Conservation (phyloP, 2,888 invertebrate genomes). For the Heliconius sara region DNA sequence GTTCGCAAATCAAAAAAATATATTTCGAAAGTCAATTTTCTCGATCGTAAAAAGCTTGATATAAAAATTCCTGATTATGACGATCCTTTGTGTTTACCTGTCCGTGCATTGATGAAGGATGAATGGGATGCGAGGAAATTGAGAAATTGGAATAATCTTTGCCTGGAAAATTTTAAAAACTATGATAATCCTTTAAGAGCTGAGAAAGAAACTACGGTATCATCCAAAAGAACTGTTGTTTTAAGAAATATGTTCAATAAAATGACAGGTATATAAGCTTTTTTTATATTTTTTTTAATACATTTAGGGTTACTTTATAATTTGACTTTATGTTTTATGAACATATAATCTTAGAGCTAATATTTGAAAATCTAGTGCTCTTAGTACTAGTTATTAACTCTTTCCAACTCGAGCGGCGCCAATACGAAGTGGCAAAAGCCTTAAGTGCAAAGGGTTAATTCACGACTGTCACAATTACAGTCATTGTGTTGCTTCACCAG, state of each 20-base stretch:
- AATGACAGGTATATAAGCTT: constrained; percentile 56
- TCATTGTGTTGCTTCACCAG: background rate
- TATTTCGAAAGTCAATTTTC: constrained; percentile 32
- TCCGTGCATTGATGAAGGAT: constrained; percentile 60
- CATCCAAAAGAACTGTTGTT: constrained; percentile 65
- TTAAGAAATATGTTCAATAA: constrained; percentile 68
- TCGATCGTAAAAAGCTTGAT: constrained; percentile 55
- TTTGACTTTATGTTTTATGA: background rate
- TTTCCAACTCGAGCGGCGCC: too few relatives aligned
- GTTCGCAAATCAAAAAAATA: constrained; percentile 31
- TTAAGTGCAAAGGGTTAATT: background rate
- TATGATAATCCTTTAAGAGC: constrained; percentile 60
- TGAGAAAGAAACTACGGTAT: constrained; percentile 57
- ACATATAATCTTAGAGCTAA: background rate
- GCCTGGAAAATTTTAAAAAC: constrained; percentile 68
- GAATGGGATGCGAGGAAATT: constrained; percentile 60
- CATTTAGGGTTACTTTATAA: too few relatives aligned
- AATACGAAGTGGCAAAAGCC: too few relatives aligned
- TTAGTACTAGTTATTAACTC: background rate
- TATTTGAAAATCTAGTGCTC: background rate
- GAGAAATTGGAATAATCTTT: constrained; percentile 71
- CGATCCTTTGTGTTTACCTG: constrained; percentile 74
- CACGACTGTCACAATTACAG: too few relatives aligned
- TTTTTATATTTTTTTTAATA: background rate
- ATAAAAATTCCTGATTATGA: constrained; percentile 73